A percentile compares a stretch with the other conserved stretches of the same genome.
These are phyloP conservation scores for Oncopodura yosiiana DNA, from an alignment of 1,140 invertebrate species.

Conservation along the genomic window DNA sequence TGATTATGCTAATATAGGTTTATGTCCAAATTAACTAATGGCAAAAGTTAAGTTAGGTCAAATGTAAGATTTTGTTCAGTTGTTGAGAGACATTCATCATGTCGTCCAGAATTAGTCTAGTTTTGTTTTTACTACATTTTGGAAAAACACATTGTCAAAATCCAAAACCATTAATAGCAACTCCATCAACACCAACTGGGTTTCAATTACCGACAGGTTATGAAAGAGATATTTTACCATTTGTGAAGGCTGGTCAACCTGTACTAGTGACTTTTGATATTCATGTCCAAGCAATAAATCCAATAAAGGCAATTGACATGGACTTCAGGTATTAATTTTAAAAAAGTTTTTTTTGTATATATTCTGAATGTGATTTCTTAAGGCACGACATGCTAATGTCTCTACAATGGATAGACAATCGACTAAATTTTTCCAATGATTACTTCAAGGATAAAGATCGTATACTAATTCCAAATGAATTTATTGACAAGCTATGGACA, in stretches of 20 bases:
- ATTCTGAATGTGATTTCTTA: slow-evolving; percentile 27
- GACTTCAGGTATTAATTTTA: slow-evolving; percentile 55
- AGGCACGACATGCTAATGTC: slow-evolving; percentile 76
- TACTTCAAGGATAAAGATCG: slow-evolving; percentile 66
- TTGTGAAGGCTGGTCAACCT: slow-evolving; percentile 44
- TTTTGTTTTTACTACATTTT: no score
- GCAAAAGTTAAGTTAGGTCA: no score
- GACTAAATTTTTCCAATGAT: slow-evolving; percentile 59
- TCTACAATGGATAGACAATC: slow-evolving; percentile 65
- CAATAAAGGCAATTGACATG: slow-evolving; percentile 76
- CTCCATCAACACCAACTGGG: background rate
- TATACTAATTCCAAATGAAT: slow-evolving; percentile 63
- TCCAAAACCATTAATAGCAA: background rate
- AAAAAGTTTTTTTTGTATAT: background rate
- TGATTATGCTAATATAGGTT: no score
- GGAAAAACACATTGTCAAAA: no score
- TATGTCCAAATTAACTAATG: no score
- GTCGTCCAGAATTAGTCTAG: no score
- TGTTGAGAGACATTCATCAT: no score
- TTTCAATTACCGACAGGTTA: background rate
- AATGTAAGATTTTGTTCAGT: no score
- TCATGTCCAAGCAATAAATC: slow-evolving; percentile 70
- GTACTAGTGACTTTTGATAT: slow-evolving; percentile 65
- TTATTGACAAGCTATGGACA: slow-evolving; percentile 73
- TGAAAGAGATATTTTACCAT: background rate